Evolutionary conservation across 1,140 invertebrate genomes (phyloP).

Genomic region (Trachymyrmex septentrionalis): DNA sequence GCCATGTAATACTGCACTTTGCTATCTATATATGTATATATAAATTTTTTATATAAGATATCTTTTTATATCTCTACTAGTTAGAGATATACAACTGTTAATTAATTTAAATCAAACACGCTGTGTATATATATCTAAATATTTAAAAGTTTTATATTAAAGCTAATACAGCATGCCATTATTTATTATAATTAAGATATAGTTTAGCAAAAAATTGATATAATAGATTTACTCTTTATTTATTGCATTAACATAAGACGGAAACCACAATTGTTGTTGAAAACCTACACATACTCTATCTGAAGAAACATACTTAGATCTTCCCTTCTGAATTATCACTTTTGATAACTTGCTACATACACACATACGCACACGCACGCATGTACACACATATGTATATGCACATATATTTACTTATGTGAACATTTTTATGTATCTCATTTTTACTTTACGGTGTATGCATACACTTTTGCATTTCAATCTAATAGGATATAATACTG

Average conservation of each 20-base stretch:
- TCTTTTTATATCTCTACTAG: not conserved
- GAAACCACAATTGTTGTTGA: slow-evolving; percentile 61
- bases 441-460: slow-evolving; percentile 55
- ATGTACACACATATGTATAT: not conserved
- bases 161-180: slow-evolving; percentile 44
- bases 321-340: slow-evolving; percentile 62
- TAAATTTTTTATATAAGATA: slow-evolving; percentile 9
- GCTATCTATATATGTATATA: slow-evolving; percentile 12
- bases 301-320: slow-evolving; percentile 76
- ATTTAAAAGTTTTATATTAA: slow-evolving; percentile 64
- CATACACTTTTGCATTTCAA: slow-evolving; percentile 42
- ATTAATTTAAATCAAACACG: slow-evolving; percentile 9
- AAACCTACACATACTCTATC: slow-evolving; percentile 47
- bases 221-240: slow-evolving; percentile 69
- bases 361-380: not conserved
- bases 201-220: slow-evolving; percentile 61
- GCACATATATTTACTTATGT: slow-evolving; percentile 73
- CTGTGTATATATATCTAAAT: slow-evolving; percentile 17
- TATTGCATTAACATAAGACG: slow-evolving; percentile 67
- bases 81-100: slow-evolving; percentile 30
- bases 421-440: slow-evolving; percentile 62
- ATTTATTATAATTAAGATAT: slow-evolving; percentile 65
- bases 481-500: slow-evolving; percentile 22
- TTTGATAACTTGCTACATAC: slow-evolving; percentile 71
- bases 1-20: slow-evolving; percentile 24